Percentiles rank a stretch among this genome's conserved stretches.
These are phyloP conservation scores for Scrobipalpa atriplicella DNA, from an alignment of 2,888 invertebrate species.

Conservation along the genomic window DNA sequence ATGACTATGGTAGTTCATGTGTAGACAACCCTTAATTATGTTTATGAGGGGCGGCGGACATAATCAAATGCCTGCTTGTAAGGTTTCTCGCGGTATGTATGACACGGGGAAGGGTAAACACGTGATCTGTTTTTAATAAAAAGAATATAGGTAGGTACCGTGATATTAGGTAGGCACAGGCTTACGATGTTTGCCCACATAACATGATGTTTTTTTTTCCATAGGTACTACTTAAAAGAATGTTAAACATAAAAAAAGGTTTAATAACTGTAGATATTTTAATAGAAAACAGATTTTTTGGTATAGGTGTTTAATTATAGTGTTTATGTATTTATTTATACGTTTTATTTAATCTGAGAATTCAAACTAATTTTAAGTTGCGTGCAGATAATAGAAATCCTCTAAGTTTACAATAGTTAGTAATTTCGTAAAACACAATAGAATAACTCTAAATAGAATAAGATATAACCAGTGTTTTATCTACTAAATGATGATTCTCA, in stretches of 20 bases:
- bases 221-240: no score
- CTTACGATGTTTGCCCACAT: no score
- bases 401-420: neutral
- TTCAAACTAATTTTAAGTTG: neutral
- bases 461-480: neutral
- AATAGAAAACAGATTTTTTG: no score
- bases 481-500: constrained; percentile 14
- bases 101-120: neutral
- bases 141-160: neutral
- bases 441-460: constrained; percentile 18
- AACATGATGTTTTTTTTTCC: no score
- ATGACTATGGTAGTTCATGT: neutral
- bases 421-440: constrained; percentile 23
- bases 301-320: no score
- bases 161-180: neutral
- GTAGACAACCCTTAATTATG: constrained; percentile 18
- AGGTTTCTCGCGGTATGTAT: constrained; percentile 11
- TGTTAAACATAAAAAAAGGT: no score
- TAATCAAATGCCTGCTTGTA: constrained; percentile 6
- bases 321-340: no score
- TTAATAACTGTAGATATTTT: no score
- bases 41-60: constrained; percentile 1
- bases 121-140: neutral
- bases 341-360: neutral
- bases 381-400: constrained; percentile 25